phyloP scores from a whole-genome alignment of 35 echinoderm and acorn worm species.

The Hemicentrotus pulcherrimus region DNA sequence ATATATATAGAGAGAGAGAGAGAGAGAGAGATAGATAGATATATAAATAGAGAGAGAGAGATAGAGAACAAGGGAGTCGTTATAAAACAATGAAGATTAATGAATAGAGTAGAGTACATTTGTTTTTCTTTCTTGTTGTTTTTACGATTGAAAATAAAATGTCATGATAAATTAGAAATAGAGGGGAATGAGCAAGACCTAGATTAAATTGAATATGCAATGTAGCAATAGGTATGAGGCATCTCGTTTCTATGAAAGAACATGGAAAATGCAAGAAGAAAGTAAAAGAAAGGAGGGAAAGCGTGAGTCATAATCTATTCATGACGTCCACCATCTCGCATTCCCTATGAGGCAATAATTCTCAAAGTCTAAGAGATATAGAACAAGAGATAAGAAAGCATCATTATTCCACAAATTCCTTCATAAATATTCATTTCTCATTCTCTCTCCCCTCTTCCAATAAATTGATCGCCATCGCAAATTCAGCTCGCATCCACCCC shows the following conservation, averaged over 20 bases:
- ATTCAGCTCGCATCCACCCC: neutral
- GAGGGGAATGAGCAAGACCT: too few species aligned
- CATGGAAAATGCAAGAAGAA: neutral
- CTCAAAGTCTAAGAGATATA: neutral
- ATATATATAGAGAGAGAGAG: too few species aligned
- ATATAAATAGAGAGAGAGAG: too few species aligned
- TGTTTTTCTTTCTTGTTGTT: too few species aligned
- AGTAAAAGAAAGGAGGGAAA: neutral
- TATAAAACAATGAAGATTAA: too few species aligned
- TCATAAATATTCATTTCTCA: neutral
- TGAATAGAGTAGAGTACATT: too few species aligned
- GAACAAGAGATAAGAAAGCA: neutral
- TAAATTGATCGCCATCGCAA: neutral
- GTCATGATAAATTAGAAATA: too few species aligned
- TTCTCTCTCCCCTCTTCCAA: neutral
- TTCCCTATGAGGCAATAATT: neutral
- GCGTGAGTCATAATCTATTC: neutral
- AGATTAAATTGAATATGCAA: too few species aligned
- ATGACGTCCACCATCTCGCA: neutral
- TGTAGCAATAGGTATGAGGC: too few species aligned
- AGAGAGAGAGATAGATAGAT: too few species aligned
- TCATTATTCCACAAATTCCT: slow-evolving; percentile 14
- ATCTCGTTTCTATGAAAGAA: neutral
- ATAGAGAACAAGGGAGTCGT: too few species aligned
- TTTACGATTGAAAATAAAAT: too few species aligned